A percentile compares a stretch with the other conserved stretches of the same genome.
Evolutionary conservation across 37 sponge, comb jelly and placozoan genomes (phyloP).

Genomic region (Diacarnus erythraeanus): DNA sequence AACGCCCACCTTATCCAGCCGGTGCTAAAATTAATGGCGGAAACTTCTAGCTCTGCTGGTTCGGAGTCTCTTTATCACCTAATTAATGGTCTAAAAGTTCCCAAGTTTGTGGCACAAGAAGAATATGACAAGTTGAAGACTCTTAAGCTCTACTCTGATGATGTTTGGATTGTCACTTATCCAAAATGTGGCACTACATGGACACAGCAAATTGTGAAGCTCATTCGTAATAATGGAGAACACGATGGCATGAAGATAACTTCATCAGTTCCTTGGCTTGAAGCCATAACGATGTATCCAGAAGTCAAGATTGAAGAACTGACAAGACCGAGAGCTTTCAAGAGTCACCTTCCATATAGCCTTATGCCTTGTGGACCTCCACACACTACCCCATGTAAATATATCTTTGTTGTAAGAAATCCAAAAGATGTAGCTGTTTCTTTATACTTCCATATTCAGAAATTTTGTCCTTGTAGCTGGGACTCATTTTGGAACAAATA

Average conservation of each 20-base stretch:
- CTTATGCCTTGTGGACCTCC: conserved; percentile 55
- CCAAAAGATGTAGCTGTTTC: conserved; percentile 77
- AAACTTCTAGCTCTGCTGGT: too few relatives aligned
- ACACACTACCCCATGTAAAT: conserved; percentile 49
- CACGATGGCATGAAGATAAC: background rate
- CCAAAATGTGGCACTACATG: conserved; percentile 44
- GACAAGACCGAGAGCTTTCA: conserved; percentile 47
- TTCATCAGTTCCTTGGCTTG: conserved; percentile 19
- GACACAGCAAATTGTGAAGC: conserved; percentile 34
- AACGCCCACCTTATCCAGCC: too few relatives aligned
- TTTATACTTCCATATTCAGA: conserved; percentile 13
- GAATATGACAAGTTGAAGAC: background rate
- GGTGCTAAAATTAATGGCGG: too few relatives aligned
- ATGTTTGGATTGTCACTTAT: conserved; percentile 26
- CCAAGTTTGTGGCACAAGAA: background rate
- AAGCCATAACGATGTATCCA: background rate
- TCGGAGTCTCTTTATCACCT: background rate
- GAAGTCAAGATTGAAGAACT: background rate
- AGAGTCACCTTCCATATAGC: conserved; percentile 60
- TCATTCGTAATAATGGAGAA: conserved; percentile 13
- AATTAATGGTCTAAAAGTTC: background rate
- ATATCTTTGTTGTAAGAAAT: conserved; percentile 64
- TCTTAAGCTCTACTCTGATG: conserved; percentile 19
- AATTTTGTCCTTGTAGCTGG: too few relatives aligned
- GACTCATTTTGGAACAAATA: background rate